A percentile compares a stretch with the other conserved stretches of the same genome.
Evolutionary conservation across 2,113 vertebrate genomes (phyloP).

Genomic region (Mixornis gularis): DNA sequence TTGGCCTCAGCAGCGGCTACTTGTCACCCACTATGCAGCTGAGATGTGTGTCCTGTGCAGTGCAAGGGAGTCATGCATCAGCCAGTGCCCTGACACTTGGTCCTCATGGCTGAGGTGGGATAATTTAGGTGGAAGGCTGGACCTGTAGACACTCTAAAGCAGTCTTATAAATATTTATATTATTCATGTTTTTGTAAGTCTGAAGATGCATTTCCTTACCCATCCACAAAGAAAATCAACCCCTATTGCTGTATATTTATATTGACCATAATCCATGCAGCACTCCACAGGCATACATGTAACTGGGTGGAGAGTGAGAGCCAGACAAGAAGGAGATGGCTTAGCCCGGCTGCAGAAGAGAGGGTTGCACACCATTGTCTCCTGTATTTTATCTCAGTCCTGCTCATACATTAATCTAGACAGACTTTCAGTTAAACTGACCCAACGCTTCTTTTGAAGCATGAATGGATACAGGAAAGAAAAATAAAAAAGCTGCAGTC

Average conservation of each 20-base stretch:
- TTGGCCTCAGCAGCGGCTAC: background rate
- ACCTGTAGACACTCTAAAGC: background rate
- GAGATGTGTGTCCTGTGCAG: background rate
- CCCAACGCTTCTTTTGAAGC: background rate
- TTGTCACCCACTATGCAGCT: background rate
- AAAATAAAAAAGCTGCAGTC: background rate
- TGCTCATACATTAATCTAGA: background rate
- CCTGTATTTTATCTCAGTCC: background rate
- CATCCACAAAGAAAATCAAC: background rate
- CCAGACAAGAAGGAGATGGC: background rate
- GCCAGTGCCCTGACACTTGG: background rate
- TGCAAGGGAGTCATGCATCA: background rate
- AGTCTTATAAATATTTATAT: background rate
- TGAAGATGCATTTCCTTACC: background rate
- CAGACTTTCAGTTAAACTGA: background rate
- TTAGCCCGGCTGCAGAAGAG: background rate
- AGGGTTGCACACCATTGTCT: background rate
- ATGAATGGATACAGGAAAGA: background rate
- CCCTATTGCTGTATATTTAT: background rate
- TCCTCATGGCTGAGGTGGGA: background rate
- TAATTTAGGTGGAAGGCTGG: background rate
- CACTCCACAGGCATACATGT: rapidly evolving
- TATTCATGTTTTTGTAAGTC: background rate
- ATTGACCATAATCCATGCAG: background rate
- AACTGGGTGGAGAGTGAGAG: background rate